Conservation (phyloP, 2,888 invertebrate species). For the Oasisia sp. region DNA sequence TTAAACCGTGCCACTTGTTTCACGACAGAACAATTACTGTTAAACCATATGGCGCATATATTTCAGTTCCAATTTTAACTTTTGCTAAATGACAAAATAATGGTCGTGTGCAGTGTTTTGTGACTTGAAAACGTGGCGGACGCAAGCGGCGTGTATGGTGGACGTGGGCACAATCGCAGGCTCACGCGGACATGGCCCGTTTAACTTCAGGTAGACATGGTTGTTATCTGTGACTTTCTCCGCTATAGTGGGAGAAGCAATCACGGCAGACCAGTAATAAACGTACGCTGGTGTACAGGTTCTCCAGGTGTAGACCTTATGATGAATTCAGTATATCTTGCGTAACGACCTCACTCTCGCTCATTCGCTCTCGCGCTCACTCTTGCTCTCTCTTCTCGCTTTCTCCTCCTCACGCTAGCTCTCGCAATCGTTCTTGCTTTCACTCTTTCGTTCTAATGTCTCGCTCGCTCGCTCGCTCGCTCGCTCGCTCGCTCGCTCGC, state of each 20-base stretch:
- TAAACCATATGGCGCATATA: constrained; percentile 11
- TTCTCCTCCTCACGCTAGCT: neutral
- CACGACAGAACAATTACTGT: constrained; percentile 1
- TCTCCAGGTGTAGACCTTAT: too few species aligned
- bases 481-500: neutral
- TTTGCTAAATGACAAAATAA: constrained; percentile 17
- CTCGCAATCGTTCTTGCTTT: neutral
- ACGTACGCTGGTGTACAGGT: neutral
- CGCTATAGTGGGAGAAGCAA: neutral
- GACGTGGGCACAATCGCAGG: neutral
- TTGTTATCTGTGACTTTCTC: neutral
- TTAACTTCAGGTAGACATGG: neutral
- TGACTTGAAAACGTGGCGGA: neutral
- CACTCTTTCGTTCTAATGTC: neutral
- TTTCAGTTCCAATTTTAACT: constrained; percentile 17
- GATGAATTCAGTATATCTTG: neutral
- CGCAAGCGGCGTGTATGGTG: neutral
- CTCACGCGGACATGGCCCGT: neutral
- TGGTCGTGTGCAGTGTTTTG: constrained; percentile 13
- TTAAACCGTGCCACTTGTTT: neutral
- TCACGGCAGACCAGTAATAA: neutral
- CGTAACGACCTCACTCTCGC: neutral
- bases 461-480: neutral
- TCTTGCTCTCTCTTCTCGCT: neutral
- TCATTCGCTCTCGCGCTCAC: neutral